phyloP scores from a whole-genome alignment of 2,888 invertebrate genomes.

The Drosophila borealis region DNA sequence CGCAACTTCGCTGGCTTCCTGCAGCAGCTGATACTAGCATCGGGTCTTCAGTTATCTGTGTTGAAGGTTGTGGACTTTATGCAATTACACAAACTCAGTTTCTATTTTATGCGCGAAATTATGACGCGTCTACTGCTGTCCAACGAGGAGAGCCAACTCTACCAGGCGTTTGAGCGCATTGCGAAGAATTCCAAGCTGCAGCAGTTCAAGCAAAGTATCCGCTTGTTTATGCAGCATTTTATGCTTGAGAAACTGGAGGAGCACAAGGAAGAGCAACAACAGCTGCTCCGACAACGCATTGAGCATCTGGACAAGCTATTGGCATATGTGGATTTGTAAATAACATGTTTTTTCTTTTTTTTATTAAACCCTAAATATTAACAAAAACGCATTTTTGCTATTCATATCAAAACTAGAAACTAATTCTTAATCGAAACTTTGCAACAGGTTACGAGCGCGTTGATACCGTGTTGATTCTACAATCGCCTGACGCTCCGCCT shows the following conservation, averaged over 20 bases:
- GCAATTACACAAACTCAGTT: constrained; percentile 91
- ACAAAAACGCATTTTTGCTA: constrained; percentile 47
- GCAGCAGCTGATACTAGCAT: constrained; percentile 91
- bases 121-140: constrained; percentile 91
- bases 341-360: constrained; percentile 24
- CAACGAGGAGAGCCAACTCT: constrained; percentile 86
- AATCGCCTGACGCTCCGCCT: constrained; percentile 57
- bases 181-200: constrained; percentile 90
- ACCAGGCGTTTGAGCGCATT: constrained; percentile 89
- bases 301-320: constrained; percentile 89
- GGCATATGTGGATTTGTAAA: constrained; percentile 83
- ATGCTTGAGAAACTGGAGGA: constrained; percentile 86
- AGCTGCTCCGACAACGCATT: constrained; percentile 87
- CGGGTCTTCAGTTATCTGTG: constrained; percentile 92
- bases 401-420: constrained; percentile 19
- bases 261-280: constrained; percentile 84
- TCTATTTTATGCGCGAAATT: constrained; percentile 92
- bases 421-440: constrained; percentile 74
- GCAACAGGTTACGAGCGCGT: constrained; percentile 82
- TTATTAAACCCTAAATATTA: constrained; percentile 50
- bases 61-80: constrained; percentile 96
- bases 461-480: constrained; percentile 80
- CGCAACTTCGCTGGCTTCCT: constrained; percentile 92
- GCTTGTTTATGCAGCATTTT: constrained; percentile 95
- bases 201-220: constrained; percentile 92